Evolutionary conservation across 2,797 vertebrate species (phyloP).

Genomic region (Oreochromis grahami): DNA sequence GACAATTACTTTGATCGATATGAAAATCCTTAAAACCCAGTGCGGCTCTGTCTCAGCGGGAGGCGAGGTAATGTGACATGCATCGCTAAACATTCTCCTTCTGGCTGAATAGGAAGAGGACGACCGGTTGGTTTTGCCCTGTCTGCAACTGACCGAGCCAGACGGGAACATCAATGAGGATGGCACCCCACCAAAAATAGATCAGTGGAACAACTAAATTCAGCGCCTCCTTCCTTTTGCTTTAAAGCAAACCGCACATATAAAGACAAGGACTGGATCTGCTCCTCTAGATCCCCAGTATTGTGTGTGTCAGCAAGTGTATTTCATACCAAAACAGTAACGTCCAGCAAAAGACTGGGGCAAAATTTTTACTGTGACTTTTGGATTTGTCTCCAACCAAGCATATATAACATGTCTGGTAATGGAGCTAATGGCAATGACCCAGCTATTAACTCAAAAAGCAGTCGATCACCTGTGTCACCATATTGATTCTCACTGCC

Average conservation of each 20-base stretch:
- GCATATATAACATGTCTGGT: constrained; percentile 3
- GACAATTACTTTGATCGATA: constrained; percentile 57
- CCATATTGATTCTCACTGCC: background rate
- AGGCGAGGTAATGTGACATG: constrained; percentile 39
- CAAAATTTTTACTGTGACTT: constrained; percentile 11
- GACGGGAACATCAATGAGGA: constrained; percentile 41
- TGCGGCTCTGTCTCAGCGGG: constrained; percentile 28
- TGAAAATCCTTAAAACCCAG: background rate
- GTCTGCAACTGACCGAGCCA: constrained; percentile 21
- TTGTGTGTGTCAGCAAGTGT: constrained; percentile 4
- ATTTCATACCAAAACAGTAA: background rate
- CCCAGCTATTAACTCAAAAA: background rate
- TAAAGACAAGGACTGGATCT: background rate
- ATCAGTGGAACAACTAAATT: constrained; percentile 38
- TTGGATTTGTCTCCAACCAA: background rate
- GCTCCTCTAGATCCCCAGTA: background rate
- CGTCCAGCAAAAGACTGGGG: background rate
- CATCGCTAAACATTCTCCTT: constrained; percentile 40
- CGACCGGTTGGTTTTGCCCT: constrained; percentile 3
- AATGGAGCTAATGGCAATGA: background rate
- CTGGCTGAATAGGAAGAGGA: constrained; percentile 42
- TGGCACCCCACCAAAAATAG: constrained; percentile 51
- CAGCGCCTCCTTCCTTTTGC: background rate
- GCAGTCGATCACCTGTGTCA: background rate
- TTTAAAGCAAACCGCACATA: background rate